Percentiles rank a stretch among this genome's conserved stretches.
These are phyloP conservation scores for Chrysolina oricalcia DNA, from an alignment of 2,888 invertebrate genomes.

Conservation along the genomic window DNA sequence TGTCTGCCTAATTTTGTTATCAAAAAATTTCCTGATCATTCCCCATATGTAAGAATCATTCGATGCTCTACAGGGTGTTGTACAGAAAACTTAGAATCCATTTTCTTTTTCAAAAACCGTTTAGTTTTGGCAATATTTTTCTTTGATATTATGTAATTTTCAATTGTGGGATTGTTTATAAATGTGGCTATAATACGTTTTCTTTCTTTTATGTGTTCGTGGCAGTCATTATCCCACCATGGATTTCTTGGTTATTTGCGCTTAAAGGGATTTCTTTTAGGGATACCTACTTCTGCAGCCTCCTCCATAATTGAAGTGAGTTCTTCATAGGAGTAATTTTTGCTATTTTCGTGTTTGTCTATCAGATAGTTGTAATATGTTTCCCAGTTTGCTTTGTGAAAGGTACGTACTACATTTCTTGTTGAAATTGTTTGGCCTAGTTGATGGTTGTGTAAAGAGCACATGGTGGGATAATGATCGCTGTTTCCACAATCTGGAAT, in stretches of 20 bases:
- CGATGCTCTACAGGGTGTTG: background rate
- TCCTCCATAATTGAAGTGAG: background rate
- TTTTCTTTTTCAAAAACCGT: background rate
- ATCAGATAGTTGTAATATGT: background rate
- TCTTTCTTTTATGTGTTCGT: background rate
- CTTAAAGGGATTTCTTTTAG: background rate
- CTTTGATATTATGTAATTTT: slow-evolving; percentile 5
- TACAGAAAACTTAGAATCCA: background rate
- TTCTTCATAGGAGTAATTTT: background rate
- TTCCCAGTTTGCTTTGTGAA: background rate
- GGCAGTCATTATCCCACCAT: background rate
- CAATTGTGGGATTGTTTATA: background rate
- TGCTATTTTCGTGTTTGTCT: background rate
- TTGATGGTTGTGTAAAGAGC: too few species aligned
- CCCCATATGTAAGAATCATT: background rate
- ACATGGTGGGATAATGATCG: background rate
- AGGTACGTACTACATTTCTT: background rate
- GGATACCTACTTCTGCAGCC: background rate
- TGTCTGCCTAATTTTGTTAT: background rate
- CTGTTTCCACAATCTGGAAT: slow-evolving; percentile 3
- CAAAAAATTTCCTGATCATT: background rate
- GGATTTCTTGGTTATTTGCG: background rate
- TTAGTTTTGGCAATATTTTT: background rate
- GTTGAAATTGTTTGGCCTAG: background rate
- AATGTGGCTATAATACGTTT: background rate